phyloP scores from a whole-genome alignment of 2,888 invertebrate genomes.

The Nebria brevicollis region DNA sequence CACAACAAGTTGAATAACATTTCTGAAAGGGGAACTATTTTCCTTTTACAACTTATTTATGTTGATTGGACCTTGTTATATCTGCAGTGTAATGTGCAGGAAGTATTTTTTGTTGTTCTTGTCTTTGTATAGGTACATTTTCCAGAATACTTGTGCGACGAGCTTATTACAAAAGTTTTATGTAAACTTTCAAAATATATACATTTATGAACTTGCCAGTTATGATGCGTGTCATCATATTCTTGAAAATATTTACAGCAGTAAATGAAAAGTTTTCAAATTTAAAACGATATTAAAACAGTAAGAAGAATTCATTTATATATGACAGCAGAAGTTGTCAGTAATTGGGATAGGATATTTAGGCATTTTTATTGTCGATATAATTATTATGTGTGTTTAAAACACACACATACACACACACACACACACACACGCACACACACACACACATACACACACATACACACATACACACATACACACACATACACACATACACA shows the following conservation, averaged over 20 bases:
- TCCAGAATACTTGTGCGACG: background rate
- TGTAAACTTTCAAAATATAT: background rate
- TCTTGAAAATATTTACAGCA: background rate
- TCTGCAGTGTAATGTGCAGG: background rate
- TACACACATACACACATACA: background rate
- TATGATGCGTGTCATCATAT: background rate
- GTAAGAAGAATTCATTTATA: too few relatives aligned
- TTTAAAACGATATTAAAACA: background rate
- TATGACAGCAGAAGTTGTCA: too few relatives aligned
- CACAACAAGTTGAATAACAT: background rate
- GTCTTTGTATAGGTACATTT: background rate
- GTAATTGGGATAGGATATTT: too few relatives aligned
- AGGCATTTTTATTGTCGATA: too few relatives aligned
- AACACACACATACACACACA: background rate
- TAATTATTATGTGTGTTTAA: too few relatives aligned
- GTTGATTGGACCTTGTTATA: constrained; percentile 35
- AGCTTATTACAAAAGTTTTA: constrained; percentile 25
- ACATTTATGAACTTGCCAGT: background rate
- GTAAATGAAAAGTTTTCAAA: background rate
- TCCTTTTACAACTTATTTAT: constrained; percentile 35
- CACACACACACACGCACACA: too few relatives aligned
- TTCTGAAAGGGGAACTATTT: constrained; percentile 8
- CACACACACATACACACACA: background rate
- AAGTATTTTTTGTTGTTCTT: background rate
- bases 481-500: background rate